phyloP scores from a whole-genome alignment of 2,797 vertebrate genomes.

The Myripristis jacobus region DNA sequence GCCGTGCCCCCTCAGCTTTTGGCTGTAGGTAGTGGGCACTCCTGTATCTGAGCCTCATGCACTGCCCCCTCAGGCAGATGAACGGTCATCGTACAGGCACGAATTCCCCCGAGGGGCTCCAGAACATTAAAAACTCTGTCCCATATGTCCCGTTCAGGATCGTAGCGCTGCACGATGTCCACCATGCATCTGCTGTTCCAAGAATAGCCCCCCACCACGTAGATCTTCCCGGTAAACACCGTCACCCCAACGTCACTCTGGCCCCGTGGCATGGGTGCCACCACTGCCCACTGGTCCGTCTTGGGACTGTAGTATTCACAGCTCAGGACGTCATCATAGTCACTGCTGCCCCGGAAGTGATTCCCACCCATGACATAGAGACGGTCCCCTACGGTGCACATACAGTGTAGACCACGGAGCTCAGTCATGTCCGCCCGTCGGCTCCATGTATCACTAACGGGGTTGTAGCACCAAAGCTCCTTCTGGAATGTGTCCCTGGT shows the following conservation, averaged over 20 bases:
- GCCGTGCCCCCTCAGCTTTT: constrained; percentile 64
- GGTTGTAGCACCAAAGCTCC: constrained; percentile 84
- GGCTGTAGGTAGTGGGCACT: constrained; percentile 77
- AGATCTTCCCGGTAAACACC: constrained; percentile 82
- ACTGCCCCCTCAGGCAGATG: constrained; percentile 80
- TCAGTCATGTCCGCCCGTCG: constrained; percentile 84
- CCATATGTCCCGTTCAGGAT: constrained; percentile 82
- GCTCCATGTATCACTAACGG: constrained; percentile 75
- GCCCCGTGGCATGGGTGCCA: constrained; percentile 84
- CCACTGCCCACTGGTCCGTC: constrained; percentile 84
- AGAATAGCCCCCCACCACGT: constrained; percentile 88
- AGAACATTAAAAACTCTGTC: constrained; percentile 84
- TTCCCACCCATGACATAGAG: constrained; percentile 89
- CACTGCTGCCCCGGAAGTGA: constrained; percentile 85
- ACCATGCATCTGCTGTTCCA: constrained; percentile 90
- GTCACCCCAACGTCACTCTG: constrained; percentile 87
- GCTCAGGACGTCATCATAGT: constrained; percentile 86
- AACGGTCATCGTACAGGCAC: constrained; percentile 87
- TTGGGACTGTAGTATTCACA: constrained; percentile 86
- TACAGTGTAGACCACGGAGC: constrained; percentile 87
- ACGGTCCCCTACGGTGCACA: constrained; percentile 84
- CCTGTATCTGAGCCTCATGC: constrained; percentile 81
- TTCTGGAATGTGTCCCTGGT: constrained; percentile 88
- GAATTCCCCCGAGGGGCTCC: constrained; percentile 87
- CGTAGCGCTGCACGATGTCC: constrained; percentile 86